Percentiles rank a stretch among this genome's conserved stretches.
phyloP scores from a whole-genome alignment of 2,888 invertebrate species.

The Imbricaverruca yamaguchii region DNA sequence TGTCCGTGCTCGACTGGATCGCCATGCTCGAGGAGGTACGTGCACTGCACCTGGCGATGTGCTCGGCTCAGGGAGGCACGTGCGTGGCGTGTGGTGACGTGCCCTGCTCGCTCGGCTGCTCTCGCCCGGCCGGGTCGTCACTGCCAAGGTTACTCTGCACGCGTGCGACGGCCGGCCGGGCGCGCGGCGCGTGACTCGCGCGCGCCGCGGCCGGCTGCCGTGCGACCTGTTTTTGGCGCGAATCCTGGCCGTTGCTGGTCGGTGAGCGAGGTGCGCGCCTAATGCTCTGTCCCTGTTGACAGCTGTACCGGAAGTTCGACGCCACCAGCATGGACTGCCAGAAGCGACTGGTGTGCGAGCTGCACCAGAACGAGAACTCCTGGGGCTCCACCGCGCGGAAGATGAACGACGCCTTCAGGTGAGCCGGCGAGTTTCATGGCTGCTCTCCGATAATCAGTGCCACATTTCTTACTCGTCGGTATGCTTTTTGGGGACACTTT shows the following conservation, averaged over 20 bases:
- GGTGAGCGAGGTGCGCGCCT: too few species aligned
- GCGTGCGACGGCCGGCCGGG: too few species aligned
- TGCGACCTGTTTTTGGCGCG: slow-evolving; percentile 32
- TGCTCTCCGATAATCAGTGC: not conserved
- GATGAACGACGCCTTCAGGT: slow-evolving; percentile 35
- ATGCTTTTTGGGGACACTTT: too few species aligned
- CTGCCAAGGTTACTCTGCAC: not conserved
- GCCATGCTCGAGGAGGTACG: slow-evolving; percentile 32
- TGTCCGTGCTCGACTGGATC: slow-evolving; percentile 34
- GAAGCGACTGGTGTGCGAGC: slow-evolving; percentile 36
- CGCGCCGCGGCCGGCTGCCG: slow-evolving; percentile 28
- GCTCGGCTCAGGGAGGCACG: too few species aligned
- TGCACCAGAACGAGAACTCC: slow-evolving; percentile 34
- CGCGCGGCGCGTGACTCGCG: not conserved
- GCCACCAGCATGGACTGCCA: slow-evolving; percentile 36
- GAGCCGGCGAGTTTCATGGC: not conserved
- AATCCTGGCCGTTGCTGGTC: too few species aligned
- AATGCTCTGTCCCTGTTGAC: slow-evolving; percentile 24
- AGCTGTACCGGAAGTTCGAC: slow-evolving; percentile 35
- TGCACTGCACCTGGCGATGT: not conserved
- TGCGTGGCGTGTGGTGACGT: too few species aligned
- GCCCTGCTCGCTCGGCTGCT: not conserved
- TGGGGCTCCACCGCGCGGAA: slow-evolving; percentile 34
- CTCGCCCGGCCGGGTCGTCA: not conserved
- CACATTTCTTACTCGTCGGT: too few species aligned